Evolutionary conservation across 2,888 invertebrate species (phyloP).

Genomic region (Stegana nigrithorax): DNA sequence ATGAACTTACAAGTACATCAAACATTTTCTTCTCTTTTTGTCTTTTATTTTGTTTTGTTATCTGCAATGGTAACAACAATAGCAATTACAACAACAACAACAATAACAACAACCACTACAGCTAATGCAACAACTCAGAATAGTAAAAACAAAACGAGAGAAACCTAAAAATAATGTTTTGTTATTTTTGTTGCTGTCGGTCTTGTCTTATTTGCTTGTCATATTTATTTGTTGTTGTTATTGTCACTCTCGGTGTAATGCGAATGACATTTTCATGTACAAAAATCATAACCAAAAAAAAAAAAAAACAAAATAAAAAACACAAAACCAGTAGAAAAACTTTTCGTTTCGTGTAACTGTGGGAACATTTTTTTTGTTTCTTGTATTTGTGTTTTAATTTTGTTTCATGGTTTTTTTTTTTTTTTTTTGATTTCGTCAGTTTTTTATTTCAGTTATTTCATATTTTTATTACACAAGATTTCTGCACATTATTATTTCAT

Average conservation of each 20-base stretch:
- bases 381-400: slow-evolving; percentile 1
- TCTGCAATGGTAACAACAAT: slow-evolving; percentile 29
- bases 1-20: slow-evolving; percentile 56
- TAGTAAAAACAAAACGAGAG: slow-evolving; percentile 36
- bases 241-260: no score
- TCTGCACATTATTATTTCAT: not conserved
- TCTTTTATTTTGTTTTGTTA: slow-evolving; percentile 47
- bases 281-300: no score
- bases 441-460: not conserved
- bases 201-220: no score
- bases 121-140: slow-evolving; percentile 7
- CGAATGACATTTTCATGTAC: slow-evolving; percentile 59
- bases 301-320: no score
- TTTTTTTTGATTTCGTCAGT: not conserved
- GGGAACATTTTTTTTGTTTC: slow-evolving; percentile 5
- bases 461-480: not conserved
- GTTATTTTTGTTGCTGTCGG: not conserved
- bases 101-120: slow-evolving; percentile 8
- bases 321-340: no score
- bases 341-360: slow-evolving; percentile 15
- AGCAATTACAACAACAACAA: slow-evolving; percentile 25
- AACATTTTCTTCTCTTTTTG: no score
- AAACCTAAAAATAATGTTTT: no score
- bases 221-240: no score
- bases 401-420: no score